These are phyloP conservation scores for Cyanoderma ruficeps DNA, from an alignment of 2,113 vertebrate species.

Conservation along the genomic window DNA sequence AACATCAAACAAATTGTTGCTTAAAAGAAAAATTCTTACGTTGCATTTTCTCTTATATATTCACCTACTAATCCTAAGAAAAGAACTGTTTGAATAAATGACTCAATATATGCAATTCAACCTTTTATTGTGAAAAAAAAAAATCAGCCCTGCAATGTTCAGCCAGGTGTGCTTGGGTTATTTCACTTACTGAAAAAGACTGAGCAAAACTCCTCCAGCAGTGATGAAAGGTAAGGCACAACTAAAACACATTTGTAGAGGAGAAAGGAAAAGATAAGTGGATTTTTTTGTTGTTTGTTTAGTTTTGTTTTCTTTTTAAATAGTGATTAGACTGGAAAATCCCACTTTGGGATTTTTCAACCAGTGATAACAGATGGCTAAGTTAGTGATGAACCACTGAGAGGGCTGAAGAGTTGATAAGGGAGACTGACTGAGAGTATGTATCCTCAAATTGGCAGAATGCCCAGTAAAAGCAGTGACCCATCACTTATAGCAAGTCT, in stretches of 20 bases:
- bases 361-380: conserved; percentile 47
- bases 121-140: neutral
- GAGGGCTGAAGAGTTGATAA: conserved; percentile 32
- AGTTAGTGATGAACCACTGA: conserved; percentile 28
- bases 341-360: conserved; percentile 18
- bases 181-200: neutral
- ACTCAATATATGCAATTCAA: neutral
- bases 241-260: neutral
- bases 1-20: neutral
- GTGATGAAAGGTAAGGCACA: neutral
- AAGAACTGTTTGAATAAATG: neutral
- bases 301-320: neutral
- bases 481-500: neutral
- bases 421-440: conserved; percentile 14
- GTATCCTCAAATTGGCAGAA: conserved; percentile 2
- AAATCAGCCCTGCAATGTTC: neutral
- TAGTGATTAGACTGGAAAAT: conserved; percentile 44
- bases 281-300: neutral
- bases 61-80: neutral
- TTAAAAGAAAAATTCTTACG: neutral
- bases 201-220: neutral
- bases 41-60: neutral
- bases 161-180: neutral
- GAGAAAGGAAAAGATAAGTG: neutral
- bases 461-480: conserved; percentile 27